A percentile compares a stretch with the other conserved stretches of the same genome.
Evolutionary conservation across 1,140 invertebrate species (phyloP).

Genomic region (Sarcophaga bullata): DNA sequence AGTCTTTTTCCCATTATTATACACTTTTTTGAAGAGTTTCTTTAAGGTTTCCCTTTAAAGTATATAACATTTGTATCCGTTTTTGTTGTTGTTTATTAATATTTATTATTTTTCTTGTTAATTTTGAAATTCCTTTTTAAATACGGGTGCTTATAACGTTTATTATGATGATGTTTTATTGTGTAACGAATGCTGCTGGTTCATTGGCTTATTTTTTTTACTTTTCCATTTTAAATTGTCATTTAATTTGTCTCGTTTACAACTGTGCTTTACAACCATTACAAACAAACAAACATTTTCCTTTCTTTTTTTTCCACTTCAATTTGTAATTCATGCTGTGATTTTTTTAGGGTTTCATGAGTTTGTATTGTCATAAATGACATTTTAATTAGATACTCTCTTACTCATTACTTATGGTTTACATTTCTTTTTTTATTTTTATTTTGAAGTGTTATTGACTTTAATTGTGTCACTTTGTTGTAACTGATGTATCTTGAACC

Average conservation of each 20-base stretch:
- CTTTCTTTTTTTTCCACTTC: constrained; percentile 14
- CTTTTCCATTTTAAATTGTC: not conserved
- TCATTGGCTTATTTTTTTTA: too few species aligned
- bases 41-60: too few species aligned
- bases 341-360: constrained; percentile 35
- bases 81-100: not conserved
- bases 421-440: not conserved
- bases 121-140: not conserved
- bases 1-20: too few species aligned
- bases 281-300: too few species aligned
- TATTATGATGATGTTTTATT: not conserved
- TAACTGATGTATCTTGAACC: not conserved
- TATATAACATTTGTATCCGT: too few species aligned
- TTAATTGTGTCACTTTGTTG: not conserved
- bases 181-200: too few species aligned
- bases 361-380: constrained; percentile 30
- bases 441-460: constrained; percentile 30
- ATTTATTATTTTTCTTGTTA: not conserved
- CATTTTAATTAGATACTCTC: constrained; percentile 39
- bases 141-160: not conserved
- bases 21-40: too few species aligned
- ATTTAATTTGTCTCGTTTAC: constrained; percentile 17
- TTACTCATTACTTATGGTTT: not conserved
- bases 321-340: constrained; percentile 25
- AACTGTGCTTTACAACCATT: not conserved